Base-by-base conservation (phyloP, 2,888 invertebrate species). In the Agriotes lineatus region DNA sequence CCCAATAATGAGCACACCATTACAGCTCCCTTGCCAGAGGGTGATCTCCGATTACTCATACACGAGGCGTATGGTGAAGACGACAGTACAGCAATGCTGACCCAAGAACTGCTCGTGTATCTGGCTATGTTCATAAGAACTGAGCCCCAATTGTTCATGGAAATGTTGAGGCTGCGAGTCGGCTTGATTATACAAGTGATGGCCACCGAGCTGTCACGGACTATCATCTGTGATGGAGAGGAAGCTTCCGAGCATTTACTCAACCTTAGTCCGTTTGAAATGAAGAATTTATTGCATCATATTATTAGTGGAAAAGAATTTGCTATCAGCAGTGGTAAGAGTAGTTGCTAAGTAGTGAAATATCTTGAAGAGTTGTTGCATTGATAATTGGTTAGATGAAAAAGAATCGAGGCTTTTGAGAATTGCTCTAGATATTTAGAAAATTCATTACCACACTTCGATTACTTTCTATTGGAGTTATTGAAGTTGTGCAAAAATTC, bases 291-390 rank as follows among this genome's bases (percentile, higher is more conserved):
- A 57, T 87, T 99, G 10, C 95, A 98, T 85, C 97, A 99, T 81
- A 97, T 99, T 72, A 92, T 99, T 78, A 99, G 98, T 83, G 99
- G 99, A 73, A 98, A 98, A 82, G 99, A 99, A 84, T 98, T 99
- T 85, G 94, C 95, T 35, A 93, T 95, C 58, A 95, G 94, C 79
- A 95, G 95, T 80, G 94, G 96, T 95, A 85, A 85, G 87, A 82
- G 30, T 45, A 50, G 20, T 4, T 20, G n/a, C n/a, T n/a, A n/a
- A n/a, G n/a, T n/a, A n/a, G n/a, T n/a, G n/a, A n/a, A n/a, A n/a
- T n/a, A n/a, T n/a, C n/a, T n/a, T n/a, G n/a, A n/a, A n/a, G n/a
- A n/a, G n/a, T n/a, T n/a, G n/a, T n/a, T n/a, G n/a, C n/a, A n/a
- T n/a, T n/a, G n/a, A n/a, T n/a, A n/a, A n/a, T n/a, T n/a, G n/a